Conservation (phyloP, 1,140 invertebrate genomes). For the Trichomalopsis sarcophagae region DNA sequence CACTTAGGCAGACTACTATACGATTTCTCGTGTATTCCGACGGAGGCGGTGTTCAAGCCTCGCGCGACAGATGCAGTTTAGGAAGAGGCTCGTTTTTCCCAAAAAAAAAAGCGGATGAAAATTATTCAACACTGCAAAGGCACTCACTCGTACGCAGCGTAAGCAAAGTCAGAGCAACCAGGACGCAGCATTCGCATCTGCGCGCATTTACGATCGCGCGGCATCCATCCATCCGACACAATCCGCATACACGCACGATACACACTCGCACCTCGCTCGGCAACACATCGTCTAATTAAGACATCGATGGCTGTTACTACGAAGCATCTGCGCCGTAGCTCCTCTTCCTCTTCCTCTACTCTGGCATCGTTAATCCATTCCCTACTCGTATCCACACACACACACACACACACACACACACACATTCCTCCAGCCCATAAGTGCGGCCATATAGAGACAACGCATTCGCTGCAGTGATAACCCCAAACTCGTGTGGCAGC, state of each 20-base stretch:
- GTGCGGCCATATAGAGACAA: neutral
- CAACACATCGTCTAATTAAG: constrained; percentile 2
- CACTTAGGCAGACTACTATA: constrained; percentile 43
- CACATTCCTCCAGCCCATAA: neutral
- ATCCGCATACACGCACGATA: neutral
- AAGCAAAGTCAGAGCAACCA: no score
- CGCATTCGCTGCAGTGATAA: constrained; percentile 27
- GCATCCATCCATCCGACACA: no score
- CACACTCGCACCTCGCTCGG: no score
- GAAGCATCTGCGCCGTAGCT: constrained; percentile 8
- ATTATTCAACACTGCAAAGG: no score
- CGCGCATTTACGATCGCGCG: neutral
- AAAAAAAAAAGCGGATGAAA: neutral
- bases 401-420: no score
- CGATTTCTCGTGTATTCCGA: constrained; percentile 23
- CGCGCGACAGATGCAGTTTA: neutral
- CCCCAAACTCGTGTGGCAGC: neutral
- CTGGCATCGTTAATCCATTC: constrained; percentile 10
- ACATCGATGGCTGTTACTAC: neutral
- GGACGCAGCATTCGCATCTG: no score
- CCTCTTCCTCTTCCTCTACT: neutral
- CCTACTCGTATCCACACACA: neutral
- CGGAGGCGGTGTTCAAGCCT: neutral
- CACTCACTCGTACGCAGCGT: no score
- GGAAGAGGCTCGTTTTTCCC: neutral